Base-by-base conservation (phyloP, 2,113 vertebrate species). In the Poeciliopsis prolifica region DNA sequence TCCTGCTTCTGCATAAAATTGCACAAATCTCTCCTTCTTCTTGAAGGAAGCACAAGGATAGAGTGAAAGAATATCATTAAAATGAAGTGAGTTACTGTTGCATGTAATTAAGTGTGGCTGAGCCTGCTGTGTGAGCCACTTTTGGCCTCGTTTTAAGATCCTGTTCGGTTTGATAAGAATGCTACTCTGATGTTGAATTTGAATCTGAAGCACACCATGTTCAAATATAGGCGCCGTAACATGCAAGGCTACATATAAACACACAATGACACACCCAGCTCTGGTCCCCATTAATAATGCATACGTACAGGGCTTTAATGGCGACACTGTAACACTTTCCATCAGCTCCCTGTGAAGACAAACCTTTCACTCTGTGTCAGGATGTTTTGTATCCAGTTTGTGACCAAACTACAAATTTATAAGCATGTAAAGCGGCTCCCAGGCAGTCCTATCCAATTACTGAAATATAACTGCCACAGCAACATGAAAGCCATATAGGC, bases 81-180 rank as follows among this genome's bases (percentile, higher is more conserved):
- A 89, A 91, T 91, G 84, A 89, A 89, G 84, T 77, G 77, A 89
- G 88, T 88, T 87, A 88, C 85, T 87, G 79, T 90, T 90, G 85
- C 86, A 89, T 91, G 86, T 90, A 88, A 91, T 93, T 84, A 87
- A 84, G 81, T 86, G 83, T 78, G 88, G 82, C 82, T 89, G 82
- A 88, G 80, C 88, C 87, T 82, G 89, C 89, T 88, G 88, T 81
- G 85, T 85, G 80, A 79, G 85, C 81, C 86, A 90, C 81, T 81
- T 88, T 72, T 86, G 76, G 74, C 68, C 61, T 81, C 30, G 3
- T 40, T 72, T 40, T 65, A 33, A 81, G 72, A 81, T 79, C 67
- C 60, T 66, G 51, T 54, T 63, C 68, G 65, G 1, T 77, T 74
- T 75, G 61, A 64, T 30, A 13, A 35, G 29, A 77, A 68, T 24